Evolutionary conservation across 2,888 invertebrate species (phyloP).

Genomic region (Deilephila porcellus): DNA sequence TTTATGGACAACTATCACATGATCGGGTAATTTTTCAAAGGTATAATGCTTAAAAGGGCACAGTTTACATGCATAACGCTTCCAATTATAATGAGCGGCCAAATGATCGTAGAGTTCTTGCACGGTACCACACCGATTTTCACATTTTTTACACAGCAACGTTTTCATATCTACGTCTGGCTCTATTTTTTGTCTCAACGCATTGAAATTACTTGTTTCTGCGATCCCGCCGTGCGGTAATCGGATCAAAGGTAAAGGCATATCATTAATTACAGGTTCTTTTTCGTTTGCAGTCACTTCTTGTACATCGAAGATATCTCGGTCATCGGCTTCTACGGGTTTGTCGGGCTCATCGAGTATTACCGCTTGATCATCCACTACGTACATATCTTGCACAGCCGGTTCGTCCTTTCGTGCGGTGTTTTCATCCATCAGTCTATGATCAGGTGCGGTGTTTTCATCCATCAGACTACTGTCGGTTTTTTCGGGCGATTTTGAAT

Average conservation of each 20-base stretch:
- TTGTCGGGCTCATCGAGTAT: no score
- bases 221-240: constrained; percentile 69
- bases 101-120: constrained; percentile 86
- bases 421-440: constrained; percentile 19
- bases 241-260: constrained; percentile 48
- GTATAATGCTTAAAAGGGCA: constrained; percentile 89
- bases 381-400: background rate
- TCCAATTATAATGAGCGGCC: constrained; percentile 88
- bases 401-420: background rate
- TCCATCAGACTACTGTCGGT: constrained; percentile 23
- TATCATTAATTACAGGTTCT: background rate
- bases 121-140: constrained; percentile 73
- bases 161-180: constrained; percentile 71
- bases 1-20: constrained; percentile 86
- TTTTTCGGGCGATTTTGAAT: constrained; percentile 55
- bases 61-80: constrained; percentile 89
- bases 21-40: constrained; percentile 87
- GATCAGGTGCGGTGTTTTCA: constrained; percentile 26
- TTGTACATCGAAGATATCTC: background rate
- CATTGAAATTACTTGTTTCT: constrained; percentile 72
- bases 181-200: constrained; percentile 67
- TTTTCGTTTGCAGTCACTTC: background rate
- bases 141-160: constrained; percentile 83
- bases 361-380: background rate
- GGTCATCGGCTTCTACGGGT: background rate